These are phyloP conservation scores for Numenius arquata DNA, from an alignment of 2,113 vertebrate genomes.

Conservation along the genomic window DNA sequence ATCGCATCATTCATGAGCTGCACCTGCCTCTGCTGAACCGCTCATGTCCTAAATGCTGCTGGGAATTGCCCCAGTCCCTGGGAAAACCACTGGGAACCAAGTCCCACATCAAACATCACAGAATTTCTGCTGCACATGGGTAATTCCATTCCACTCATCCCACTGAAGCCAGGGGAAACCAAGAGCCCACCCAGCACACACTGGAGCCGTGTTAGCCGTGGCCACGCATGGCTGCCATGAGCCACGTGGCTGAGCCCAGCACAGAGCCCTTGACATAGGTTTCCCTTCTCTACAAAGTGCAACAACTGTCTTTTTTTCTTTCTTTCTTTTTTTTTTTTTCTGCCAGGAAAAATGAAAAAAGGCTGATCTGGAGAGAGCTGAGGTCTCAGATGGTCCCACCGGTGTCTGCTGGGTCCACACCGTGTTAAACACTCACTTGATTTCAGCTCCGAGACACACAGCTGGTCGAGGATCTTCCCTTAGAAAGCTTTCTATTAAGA, in stretches of 20 bases:
- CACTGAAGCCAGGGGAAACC: not conserved
- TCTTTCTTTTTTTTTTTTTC: too few species aligned
- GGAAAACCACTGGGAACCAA: not conserved
- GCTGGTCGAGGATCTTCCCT: not conserved
- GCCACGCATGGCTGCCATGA: fast-evolving
- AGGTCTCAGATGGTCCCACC: not conserved
- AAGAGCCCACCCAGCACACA: not conserved
- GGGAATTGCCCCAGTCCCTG: not conserved
- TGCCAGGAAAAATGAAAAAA: not conserved
- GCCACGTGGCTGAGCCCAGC: not conserved
- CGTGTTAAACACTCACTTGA: not conserved
- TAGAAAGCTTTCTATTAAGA: not conserved
- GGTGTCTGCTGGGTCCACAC: fast-evolving
- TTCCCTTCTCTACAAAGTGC: not conserved
- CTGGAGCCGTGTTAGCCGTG: not conserved
- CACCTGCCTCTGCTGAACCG: not conserved
- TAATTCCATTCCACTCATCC: not conserved
- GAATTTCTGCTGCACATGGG: not conserved
- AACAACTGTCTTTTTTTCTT: not conserved
- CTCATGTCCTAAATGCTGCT: not conserved
- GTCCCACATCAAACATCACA: not conserved
- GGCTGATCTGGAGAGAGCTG: not conserved
- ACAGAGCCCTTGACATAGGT: not conserved
- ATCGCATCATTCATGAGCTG: not conserved
- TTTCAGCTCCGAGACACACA: not conserved